Base-by-base conservation (phyloP, 2,888 invertebrate species). In the Phaonia tiefii region DNA sequence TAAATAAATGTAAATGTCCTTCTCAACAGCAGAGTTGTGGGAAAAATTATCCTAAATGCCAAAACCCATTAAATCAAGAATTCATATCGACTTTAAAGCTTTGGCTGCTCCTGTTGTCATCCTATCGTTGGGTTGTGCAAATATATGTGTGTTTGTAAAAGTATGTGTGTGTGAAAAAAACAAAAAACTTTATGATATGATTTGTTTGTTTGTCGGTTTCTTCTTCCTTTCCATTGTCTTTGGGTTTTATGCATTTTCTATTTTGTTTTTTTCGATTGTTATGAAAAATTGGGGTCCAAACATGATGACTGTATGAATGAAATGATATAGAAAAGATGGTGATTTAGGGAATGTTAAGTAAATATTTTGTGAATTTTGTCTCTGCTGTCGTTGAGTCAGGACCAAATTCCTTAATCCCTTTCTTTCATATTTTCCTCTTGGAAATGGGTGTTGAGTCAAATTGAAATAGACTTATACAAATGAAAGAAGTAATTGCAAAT, bases 31-130 rank as follows among this genome's bases (percentile, higher is more conserved):
- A 46, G 46, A 1, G 46, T 15, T 49, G 20, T 49, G 49, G 49
- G 20, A 49, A 49, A 49, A 49, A 49, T 49, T 20, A 20, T 7
- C 49, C 49, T 49, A 49, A 49, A 20, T 49, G 20, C 49, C 20
- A 17, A 49, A 49, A 3, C 49, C 20, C 20, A 49, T 5, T 20
- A 49, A 7, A 49, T 15, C 46, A 46, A 46, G 15, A 46, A 46
- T 46, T 46, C 46, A 46, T 17, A 15, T 46, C 17, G 46, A 46
- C 20, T 49, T 49, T 49, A 49, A 49, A 49, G 31, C 31, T 31
- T 31, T 17, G 49, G 17, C 46, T 42, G 42, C 2, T n/a, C 46
- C 46, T 15, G n/a, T 49, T 49, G 2, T 1, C 7, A 2, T 8
- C 49, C 20, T 17, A 49, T 20, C 20, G 10, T 20, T 49, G n/a